A percentile compares a stretch with the other conserved stretches of the same genome.
Conservation (phyloP, 2,888 invertebrate species). For the Caenorhabditis angaria region DNA sequence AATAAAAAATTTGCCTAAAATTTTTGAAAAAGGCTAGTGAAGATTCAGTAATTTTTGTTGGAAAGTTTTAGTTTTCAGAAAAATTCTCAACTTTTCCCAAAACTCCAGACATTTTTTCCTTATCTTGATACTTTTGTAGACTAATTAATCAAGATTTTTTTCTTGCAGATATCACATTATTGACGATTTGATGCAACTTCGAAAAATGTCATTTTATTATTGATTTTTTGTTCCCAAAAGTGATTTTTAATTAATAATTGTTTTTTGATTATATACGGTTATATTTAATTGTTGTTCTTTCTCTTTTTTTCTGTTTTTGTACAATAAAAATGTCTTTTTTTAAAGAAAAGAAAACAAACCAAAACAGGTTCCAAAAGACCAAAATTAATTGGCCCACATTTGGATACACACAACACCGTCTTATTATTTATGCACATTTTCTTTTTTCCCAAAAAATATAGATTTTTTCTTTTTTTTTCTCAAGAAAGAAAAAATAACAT, state of each 20-base stretch:
- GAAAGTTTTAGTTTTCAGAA: background rate
- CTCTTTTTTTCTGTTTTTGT: background rate
- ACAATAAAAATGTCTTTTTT: background rate
- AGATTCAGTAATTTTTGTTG: too few relatives aligned
- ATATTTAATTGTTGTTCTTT: constrained; percentile 6
- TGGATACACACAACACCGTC: background rate
- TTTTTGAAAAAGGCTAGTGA: too few relatives aligned
- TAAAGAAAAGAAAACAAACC: too few relatives aligned
- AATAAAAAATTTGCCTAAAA: too few relatives aligned
- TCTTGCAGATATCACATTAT: constrained; percentile 76
- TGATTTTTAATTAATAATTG: background rate
- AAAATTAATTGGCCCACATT: background rate
- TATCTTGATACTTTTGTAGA: background rate
- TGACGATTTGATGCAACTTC: constrained; percentile 60
- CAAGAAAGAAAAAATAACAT: background rate
- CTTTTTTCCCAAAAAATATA: background rate
- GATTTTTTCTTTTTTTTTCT: background rate
- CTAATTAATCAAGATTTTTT: background rate
- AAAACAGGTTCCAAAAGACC: too few relatives aligned
- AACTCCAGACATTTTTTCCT: background rate
- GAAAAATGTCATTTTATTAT: constrained; percentile 55
- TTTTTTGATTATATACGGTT: background rate
- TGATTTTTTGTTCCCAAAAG: constrained; percentile 26
- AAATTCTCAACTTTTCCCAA: background rate
- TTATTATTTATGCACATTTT: background rate